Base-by-base conservation (phyloP, 2,888 invertebrate species). In the Andrena flavipes region DNA sequence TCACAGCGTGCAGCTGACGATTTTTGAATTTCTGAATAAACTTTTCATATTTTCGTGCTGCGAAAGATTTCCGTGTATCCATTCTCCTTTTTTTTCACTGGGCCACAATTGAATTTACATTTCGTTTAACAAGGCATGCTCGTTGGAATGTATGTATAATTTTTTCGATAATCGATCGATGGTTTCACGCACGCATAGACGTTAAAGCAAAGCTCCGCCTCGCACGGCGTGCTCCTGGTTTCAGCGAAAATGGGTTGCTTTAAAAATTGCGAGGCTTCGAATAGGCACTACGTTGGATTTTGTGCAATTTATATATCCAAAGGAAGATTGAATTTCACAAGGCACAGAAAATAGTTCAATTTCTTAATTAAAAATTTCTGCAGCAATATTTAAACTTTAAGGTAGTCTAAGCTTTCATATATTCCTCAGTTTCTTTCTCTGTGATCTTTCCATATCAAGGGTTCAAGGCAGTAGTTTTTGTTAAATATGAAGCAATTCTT, bases 21-120 rank as follows among this genome's bases (percentile, higher is more conserved):
- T 77, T 73, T 82, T 76, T 33, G 62, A 79, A 77, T 77, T n/a
- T n/a, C 26, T 56, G 51, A 65, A 70, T 64, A 49, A 79, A 35
- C 20, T 42, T 7, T 8, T 4, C 8, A 13, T 49, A 64, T 49
- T 59, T 63, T 69, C 80, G 23, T 13, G 35, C 16, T 8, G 29
- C 13, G 10, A 29, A 59, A 30, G 16, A 48, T 16, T 6, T 48
- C n/a, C 56, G 16, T n/a, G 23, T 20, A 48, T 42, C 13, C 29
- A 30, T 67, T 33, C 29, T 16, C 56, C 30, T 59, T 29, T 42
- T 29, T 42, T 23, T n/a, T 3, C 4, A 8, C 63, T 49, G 42
- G 20, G 4, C 26, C 33, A 10, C 10, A 26, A 29, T 65, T 60
- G 71, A 69, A 79, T 80, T 60, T 80, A 70, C 79, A 79, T 80